A percentile compares a stretch with the other conserved stretches of the same genome.
These are phyloP conservation scores for Eupithecia tripunctaria DNA, from an alignment of 2,888 invertebrate species.

Conservation along the genomic window DNA sequence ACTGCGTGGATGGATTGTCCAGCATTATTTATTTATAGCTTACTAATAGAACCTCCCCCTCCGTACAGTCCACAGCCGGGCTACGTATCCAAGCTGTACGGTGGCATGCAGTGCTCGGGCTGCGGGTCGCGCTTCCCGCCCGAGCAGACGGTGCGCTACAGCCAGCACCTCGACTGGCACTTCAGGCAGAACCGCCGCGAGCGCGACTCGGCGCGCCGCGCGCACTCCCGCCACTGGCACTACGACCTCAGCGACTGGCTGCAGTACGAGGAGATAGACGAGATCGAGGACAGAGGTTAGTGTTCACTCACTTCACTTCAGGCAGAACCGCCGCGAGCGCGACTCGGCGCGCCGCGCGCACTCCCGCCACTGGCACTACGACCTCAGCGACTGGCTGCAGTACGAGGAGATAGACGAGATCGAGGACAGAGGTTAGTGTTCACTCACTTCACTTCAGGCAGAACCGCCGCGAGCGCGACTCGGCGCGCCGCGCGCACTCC, in stretches of 20 bases:
- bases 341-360: conserved; percentile 93
- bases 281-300: conserved; percentile 92
- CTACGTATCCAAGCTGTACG: conserved; percentile 89
- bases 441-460: conserved; percentile 88
- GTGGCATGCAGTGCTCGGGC: conserved; percentile 97
- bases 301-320: conserved; percentile 81
- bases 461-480: conserved; percentile 94
- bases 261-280: conserved; percentile 96
- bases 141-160: conserved; percentile 94
- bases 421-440: conserved; percentile 90
- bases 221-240: conserved; percentile 95
- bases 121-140: conserved; percentile 97
- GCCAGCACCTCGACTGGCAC: conserved; percentile 99
- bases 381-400: conserved; percentile 95
- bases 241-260: conserved; percentile 96
- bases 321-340: conserved; percentile 94
- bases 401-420: conserved; percentile 97
- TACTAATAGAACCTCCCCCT: background rate
- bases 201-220: conserved; percentile 92
- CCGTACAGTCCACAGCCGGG: conserved; percentile 89
- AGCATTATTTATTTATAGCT: too few species aligned
- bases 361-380: conserved; percentile 95
- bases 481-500: conserved; percentile 91
- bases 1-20: too few species aligned
- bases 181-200: conserved; percentile 96